Conservation (phyloP, 2,113 vertebrate species). For the Chionomys nivalis region DNA sequence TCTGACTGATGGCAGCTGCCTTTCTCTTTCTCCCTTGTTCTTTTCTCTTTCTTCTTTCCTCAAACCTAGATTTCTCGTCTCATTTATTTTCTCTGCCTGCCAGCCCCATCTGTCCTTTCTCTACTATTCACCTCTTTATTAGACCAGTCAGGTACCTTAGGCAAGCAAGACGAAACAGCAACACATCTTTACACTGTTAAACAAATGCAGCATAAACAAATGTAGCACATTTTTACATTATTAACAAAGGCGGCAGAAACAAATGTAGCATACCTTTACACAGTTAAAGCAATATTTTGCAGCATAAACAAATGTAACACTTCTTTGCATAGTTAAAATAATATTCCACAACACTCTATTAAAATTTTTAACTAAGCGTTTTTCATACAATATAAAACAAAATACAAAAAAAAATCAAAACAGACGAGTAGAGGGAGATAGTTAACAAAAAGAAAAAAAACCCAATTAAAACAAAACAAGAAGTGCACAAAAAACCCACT, state of each 20-base stretch:
- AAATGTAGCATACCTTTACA: neutral
- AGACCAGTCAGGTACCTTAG: neutral
- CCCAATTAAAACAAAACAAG: neutral
- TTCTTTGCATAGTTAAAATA: neutral
- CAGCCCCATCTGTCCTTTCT: neutral
- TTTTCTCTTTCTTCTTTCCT: neutral
- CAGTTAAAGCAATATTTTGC: too few species aligned
- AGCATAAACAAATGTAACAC: too few species aligned
- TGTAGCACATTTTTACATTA: neutral
- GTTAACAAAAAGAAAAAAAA: neutral
- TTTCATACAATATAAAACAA: neutral
- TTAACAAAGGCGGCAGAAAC: neutral
- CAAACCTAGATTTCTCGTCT: neutral
- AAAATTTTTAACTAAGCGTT: neutral
- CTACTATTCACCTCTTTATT: neutral
- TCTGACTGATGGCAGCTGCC: neutral
- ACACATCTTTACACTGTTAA: neutral
- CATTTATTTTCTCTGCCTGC: neutral
- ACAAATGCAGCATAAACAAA: too few species aligned
- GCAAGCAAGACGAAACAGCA: neutral
- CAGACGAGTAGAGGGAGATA: neutral
- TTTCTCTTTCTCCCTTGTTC: neutral
- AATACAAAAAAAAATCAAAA: neutral
- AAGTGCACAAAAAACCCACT: neutral
- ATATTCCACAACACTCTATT: neutral